phyloP scores from a whole-genome alignment of 2,888 invertebrate species.

The Mycogona germanica region DNA sequence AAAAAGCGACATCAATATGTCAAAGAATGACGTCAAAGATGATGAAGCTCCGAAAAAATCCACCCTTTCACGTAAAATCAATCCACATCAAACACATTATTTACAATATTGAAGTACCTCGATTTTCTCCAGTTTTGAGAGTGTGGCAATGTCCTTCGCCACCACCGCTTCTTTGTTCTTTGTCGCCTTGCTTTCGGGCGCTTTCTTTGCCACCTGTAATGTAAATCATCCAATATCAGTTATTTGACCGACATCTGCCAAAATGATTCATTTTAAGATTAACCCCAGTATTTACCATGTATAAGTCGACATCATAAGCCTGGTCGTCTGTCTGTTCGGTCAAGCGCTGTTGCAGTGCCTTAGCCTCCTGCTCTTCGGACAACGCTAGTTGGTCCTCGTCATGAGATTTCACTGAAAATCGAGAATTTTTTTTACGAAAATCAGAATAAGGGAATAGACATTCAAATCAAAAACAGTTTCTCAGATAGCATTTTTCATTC shows the following conservation, averaged over 20 bases:
- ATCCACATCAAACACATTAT: neutral
- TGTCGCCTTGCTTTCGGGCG: constrained; percentile 20
- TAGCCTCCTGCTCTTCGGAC: constrained; percentile 72
- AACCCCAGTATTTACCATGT: neutral
- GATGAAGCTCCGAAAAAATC: too few species aligned
- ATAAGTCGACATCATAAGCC: constrained; percentile 53
- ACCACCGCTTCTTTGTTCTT: constrained; percentile 37
- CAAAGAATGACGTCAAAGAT: too few species aligned
- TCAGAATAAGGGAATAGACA: too few species aligned
- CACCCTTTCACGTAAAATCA: too few species aligned
- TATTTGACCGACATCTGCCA: constrained; percentile 6
- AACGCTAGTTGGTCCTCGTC: constrained; percentile 54
- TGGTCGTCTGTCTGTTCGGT: constrained; percentile 63
- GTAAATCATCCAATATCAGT: neutral
- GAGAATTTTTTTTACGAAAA: too few species aligned
- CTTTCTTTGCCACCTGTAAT: neutral
- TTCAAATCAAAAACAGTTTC: too few species aligned
- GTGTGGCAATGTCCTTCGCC: constrained; percentile 59
- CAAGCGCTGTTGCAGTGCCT: constrained; percentile 60
- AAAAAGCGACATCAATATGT: too few species aligned
- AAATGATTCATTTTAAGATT: constrained; percentile 7
- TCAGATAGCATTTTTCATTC: too few species aligned
- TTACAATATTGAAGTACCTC: constrained; percentile 37
- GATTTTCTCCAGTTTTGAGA: constrained; percentile 61
- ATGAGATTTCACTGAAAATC: too few species aligned